Base-by-base conservation (phyloP, 2,797 vertebrate genomes). In the Pampus argenteus region DNA sequence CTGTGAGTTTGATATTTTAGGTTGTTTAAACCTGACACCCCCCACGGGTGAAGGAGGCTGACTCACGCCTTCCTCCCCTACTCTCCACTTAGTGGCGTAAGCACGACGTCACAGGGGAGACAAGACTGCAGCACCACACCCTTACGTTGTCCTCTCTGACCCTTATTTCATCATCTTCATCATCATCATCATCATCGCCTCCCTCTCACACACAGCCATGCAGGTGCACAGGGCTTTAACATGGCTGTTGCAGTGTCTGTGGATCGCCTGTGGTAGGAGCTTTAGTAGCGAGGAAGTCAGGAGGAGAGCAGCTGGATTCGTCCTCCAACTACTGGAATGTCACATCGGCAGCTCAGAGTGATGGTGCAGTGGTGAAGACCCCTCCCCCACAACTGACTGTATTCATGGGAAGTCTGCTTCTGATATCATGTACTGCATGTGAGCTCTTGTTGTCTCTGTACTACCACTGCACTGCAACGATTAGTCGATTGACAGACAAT, bases 271-370 rank as follows among this genome's bases (percentile, higher is more conserved):
- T 54, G 40, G 85, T 45, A 14, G 88, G 84, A 61, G 81, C 84
- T 76, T 22, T 51, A 44, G 55, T 23, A 51, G 67, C 59, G 61
- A 20, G 20, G 14, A 23, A 36, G 14, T 29, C 8, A 8, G 26
- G 48, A 68, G 47, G 25, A 66, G 20, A 83, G 67, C 56, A 77
- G 68, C 69, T 80, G 72, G 78, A 81, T 71, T 78, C 26, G 64
- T 86, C 76, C 78, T 84, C 65, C 78, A 89, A 83, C 79, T 76
- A 75, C 69, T 25, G 66, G 64, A 78, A 81, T 66, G 74, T 84
- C 79, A 87, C 42, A 22, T 9, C 28, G 14, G 50, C 47, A 28
- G 57, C 61, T 78, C 47, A 61, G 59, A 75, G 34, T 29, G 69
- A 88, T 54, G 82, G 61, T 72, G 77, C 69, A 72, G 76, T 3